phyloP scores from a whole-genome alignment of 2,113 vertebrate species.

The Python bivittatus region DNA sequence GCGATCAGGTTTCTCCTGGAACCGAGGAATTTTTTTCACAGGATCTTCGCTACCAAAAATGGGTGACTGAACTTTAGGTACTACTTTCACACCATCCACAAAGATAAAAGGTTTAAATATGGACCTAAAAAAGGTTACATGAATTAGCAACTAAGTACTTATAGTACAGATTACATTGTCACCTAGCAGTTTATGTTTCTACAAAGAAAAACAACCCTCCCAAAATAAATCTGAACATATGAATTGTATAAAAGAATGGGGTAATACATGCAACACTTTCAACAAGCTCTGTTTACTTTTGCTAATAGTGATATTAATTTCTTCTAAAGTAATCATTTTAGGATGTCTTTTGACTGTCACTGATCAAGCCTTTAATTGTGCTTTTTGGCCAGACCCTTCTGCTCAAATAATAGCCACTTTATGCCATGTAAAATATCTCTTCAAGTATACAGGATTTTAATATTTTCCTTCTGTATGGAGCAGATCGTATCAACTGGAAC shows the following conservation, averaged over 20 bases:
- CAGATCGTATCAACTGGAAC: neutral
- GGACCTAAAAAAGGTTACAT: constrained; percentile 73
- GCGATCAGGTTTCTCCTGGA: constrained; percentile 79
- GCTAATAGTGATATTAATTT: neutral
- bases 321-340: constrained; percentile 8
- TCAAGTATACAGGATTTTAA: neutral
- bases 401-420: neutral
- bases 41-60: constrained; percentile 76
- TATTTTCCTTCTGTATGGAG: neutral
- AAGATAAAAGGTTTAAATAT: constrained; percentile 87
- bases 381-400: neutral
- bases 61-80: constrained; percentile 80
- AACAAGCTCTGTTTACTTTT: neutral
- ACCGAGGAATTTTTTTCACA: constrained; percentile 78
- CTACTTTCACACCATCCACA: constrained; percentile 78
- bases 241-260: neutral
- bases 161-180: neutral
- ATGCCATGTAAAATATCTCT: neutral
- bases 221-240: neutral
- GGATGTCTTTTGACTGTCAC: neutral
- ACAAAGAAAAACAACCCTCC: neutral
- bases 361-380: neutral
- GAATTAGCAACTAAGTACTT: constrained; percentile 24
- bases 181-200: neutral
- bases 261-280: neutral